Evolutionary conservation across 2,888 invertebrate genomes (phyloP).

Genomic region (Calliopum simillimum): DNA sequence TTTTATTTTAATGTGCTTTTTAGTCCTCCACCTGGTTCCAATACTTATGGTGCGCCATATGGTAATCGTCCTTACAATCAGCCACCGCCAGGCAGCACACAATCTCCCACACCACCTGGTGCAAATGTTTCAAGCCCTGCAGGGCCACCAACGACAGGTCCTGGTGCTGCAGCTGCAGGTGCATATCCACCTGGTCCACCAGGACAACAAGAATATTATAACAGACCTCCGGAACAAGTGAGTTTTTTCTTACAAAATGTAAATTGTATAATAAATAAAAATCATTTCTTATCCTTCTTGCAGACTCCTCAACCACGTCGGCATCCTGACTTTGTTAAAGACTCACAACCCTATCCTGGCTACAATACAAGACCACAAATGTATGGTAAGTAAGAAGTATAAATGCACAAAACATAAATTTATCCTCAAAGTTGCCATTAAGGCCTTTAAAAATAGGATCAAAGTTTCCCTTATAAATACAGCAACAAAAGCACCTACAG

Average conservation of each 20-base stretch:
- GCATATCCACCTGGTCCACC: constrained; percentile 68
- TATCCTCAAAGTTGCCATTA: too few species aligned
- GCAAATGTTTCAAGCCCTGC: constrained; percentile 51
- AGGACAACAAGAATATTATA: constrained; percentile 70
- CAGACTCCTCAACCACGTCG: constrained; percentile 78
- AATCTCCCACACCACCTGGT: constrained; percentile 69
- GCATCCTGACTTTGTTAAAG: constrained; percentile 87
- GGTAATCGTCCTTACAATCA: constrained; percentile 65
- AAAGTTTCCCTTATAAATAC: too few species aligned
- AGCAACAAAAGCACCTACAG: too few species aligned
- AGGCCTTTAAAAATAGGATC: too few species aligned
- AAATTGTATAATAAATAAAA: constrained; percentile 2
- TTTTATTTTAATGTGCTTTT: background rate
- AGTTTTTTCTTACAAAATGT: constrained; percentile 18
- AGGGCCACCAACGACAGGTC: constrained; percentile 63
- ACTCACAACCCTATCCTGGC: constrained; percentile 75
- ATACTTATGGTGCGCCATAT: constrained; percentile 65
- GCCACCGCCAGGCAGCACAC: constrained; percentile 68
- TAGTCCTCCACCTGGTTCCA: constrained; percentile 67
- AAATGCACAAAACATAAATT: too few species aligned
- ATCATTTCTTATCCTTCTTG: background rate
- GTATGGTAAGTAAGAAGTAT: constrained; percentile 70
- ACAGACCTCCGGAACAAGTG: constrained; percentile 69
- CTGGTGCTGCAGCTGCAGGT: constrained; percentile 67
- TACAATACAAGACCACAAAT: constrained; percentile 76